phyloP scores from a whole-genome alignment of 1,140 invertebrate genomes.

The Drosophila baimaii region DNA sequence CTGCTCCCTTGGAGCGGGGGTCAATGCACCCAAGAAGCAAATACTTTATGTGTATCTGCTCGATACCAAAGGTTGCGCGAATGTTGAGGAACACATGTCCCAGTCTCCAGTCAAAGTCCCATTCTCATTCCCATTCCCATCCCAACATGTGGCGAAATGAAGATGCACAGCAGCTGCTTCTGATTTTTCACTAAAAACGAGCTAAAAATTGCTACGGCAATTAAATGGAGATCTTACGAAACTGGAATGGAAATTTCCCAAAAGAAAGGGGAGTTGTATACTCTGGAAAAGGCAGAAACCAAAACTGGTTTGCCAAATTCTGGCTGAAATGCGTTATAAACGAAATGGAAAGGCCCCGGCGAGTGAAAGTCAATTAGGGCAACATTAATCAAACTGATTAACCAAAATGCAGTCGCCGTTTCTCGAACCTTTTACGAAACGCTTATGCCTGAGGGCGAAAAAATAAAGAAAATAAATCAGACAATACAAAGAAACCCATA shows the following conservation, averaged over 20 bases:
- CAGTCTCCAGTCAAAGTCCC: neutral
- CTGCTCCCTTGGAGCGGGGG: slow-evolving; percentile 4
- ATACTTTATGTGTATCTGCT: slow-evolving; percentile 12
- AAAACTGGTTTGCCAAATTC: slow-evolving; percentile 30
- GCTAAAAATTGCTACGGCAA: slow-evolving; percentile 52
- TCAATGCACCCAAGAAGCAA: slow-evolving; percentile 39
- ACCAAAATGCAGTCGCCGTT: slow-evolving; percentile 55
- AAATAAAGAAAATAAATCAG: neutral
- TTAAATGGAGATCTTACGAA: slow-evolving; percentile 48
- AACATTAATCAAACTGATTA: slow-evolving; percentile 76
- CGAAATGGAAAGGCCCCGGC: slow-evolving; percentile 44
- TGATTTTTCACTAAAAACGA: slow-evolving; percentile 51
- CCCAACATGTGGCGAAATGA: slow-evolving; percentile 45
- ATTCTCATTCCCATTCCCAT: neutral
- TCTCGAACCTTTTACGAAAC: slow-evolving; percentile 24
- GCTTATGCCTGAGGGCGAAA: slow-evolving; percentile 1
- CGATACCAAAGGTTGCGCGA: slow-evolving; percentile 48
- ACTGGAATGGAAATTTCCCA: slow-evolving; percentile 51
- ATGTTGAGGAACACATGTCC: slow-evolving; percentile 53
- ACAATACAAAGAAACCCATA: slow-evolving; percentile 5
- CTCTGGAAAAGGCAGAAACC: neutral
- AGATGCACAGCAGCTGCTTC: slow-evolving; percentile 50
- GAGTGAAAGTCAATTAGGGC: slow-evolving; percentile 80
- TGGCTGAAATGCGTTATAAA: slow-evolving; percentile 39
- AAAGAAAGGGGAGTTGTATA: slow-evolving; percentile 17